Evolutionary conservation across 1,140 invertebrate genomes (phyloP).

Genomic region (Paramacrobiotus metropolitanus): DNA sequence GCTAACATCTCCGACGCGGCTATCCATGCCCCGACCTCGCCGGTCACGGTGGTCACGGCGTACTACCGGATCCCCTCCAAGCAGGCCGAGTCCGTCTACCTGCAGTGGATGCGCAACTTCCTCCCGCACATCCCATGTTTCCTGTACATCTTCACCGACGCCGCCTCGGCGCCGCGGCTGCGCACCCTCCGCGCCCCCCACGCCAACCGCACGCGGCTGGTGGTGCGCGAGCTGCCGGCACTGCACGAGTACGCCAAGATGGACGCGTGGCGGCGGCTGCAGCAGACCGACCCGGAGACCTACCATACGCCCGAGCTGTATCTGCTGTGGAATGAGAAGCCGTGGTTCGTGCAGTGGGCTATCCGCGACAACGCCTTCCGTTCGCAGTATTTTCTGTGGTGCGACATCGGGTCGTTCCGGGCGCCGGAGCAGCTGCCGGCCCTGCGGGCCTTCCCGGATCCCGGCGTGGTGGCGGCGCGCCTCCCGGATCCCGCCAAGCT

Average conservation of each 20-base stretch:
- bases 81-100: neutral
- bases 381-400: neutral
- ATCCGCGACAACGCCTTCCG: neutral
- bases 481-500: neutral
- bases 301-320: neutral
- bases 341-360: neutral
- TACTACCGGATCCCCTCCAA: neutral
- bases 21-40: no score
- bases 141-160: neutral
- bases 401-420: neutral
- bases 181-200: neutral
- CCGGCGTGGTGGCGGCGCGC: no score
- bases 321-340: neutral
- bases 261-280: neutral
- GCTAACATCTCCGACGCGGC: no score
- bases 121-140: neutral
- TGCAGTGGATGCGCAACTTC: neutral
- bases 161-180: neutral
- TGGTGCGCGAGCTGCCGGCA: neutral
- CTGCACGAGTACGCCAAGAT: neutral
- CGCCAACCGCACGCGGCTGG: neutral
- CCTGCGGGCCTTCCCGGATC: neutral
- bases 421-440: neutral
- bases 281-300: neutral
- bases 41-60: neutral